These are phyloP conservation scores for Erithacus rubecula DNA, from an alignment of 2,797 vertebrate species.

Conservation along the genomic window DNA sequence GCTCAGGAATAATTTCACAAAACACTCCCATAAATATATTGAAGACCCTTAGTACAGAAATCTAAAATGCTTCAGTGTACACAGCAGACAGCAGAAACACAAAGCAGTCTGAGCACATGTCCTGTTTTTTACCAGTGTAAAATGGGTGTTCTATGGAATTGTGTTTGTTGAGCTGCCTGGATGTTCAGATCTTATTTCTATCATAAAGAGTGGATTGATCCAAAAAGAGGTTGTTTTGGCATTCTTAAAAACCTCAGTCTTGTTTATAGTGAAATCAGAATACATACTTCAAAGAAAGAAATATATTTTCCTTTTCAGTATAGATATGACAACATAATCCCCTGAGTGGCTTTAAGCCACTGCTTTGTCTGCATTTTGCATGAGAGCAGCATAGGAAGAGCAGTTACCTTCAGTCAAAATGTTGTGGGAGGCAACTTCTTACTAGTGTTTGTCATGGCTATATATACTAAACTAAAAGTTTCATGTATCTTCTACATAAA, in stretches of 20 bases:
- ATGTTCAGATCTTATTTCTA: neutral
- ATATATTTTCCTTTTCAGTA: neutral
- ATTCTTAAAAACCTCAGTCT: neutral
- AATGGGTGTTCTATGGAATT: neutral
- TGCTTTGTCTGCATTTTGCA: neutral
- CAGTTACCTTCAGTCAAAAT: neutral
- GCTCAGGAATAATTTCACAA: neutral
- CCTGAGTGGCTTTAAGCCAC: neutral
- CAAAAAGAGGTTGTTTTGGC: neutral
- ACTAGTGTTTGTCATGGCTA: neutral
- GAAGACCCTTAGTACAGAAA: neutral
- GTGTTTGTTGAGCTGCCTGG: neutral
- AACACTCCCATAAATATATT: neutral
- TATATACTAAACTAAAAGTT: neutral
- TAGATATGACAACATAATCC: neutral
- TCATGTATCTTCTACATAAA: neutral
- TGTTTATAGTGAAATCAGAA: neutral
- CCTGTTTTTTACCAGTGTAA: neutral
- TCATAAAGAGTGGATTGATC: neutral
- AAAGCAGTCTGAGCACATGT: neutral
- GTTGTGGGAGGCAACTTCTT: neutral
- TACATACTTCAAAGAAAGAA: neutral
- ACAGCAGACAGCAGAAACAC: neutral
- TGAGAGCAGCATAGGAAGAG: neutral
- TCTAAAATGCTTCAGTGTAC: neutral